Percentiles rank a stretch among this genome's conserved stretches.
Evolutionary conservation across 2,113 vertebrate species (phyloP).

Genomic region (Silurus glanis): DNA sequence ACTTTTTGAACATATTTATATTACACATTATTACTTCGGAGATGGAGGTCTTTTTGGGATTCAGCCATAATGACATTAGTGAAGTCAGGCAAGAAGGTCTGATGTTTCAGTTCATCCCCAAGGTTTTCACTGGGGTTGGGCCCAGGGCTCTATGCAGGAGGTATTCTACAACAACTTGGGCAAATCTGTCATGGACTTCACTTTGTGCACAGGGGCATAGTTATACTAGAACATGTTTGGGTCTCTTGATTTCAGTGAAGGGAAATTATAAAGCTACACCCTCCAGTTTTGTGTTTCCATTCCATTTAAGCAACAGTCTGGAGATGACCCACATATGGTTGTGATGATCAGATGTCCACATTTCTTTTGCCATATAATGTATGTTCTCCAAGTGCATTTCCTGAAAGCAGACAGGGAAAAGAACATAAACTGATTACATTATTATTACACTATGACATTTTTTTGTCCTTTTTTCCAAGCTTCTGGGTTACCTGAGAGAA

Average conservation of each 20-base stretch:
- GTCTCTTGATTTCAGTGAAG: neutral
- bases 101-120: neutral
- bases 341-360: neutral
- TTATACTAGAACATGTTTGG: neutral
- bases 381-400: neutral
- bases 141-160: neutral
- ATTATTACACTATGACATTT: neutral
- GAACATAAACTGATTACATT: neutral
- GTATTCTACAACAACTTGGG: neutral
- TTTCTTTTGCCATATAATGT: neutral
- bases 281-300: neutral
- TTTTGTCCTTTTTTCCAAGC: constrained; percentile 27
- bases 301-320: neutral
- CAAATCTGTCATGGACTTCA: neutral
- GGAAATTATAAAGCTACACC: neutral
- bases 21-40: neutral
- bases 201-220: neutral
- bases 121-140: neutral
- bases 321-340: neutral
- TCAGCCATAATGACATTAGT: neutral
- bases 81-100: neutral
- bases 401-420: neutral
- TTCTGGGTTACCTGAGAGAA: constrained; percentile 60
- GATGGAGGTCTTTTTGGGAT: neutral
- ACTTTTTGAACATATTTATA: neutral